Conservation (phyloP, 2,113 vertebrate genomes). For the Xiphophorus hellerii region DNA sequence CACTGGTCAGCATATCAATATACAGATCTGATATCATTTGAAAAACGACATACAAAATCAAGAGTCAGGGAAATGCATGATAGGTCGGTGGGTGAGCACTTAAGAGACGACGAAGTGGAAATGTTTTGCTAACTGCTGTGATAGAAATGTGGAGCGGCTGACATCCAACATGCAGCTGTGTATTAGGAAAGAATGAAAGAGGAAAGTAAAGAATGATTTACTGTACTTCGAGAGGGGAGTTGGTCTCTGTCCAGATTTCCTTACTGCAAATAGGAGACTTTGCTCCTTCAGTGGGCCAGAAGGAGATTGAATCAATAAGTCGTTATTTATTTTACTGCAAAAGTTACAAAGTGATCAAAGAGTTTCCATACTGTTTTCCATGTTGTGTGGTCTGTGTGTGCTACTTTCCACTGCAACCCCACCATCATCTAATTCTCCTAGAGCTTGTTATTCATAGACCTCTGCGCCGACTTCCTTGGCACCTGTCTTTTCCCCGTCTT, state of each 20-base stretch:
- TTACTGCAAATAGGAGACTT: slow-evolving; percentile 1
- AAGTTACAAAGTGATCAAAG: slow-evolving; percentile 4
- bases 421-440: slow-evolving; percentile 51
- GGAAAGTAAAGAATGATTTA: slow-evolving; percentile 51
- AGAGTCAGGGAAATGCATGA: no score
- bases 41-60: no score
- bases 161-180: slow-evolving; percentile 62
- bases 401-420: slow-evolving; percentile 23
- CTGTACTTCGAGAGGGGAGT: slow-evolving; percentile 24
- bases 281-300: not conserved
- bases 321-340: slow-evolving; percentile 11
- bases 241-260: slow-evolving; percentile 31
- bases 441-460: slow-evolving; percentile 70
- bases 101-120: slow-evolving; percentile 41
- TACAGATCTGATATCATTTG: no score
- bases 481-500: slow-evolving; percentile 74
- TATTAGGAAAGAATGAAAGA: slow-evolving; percentile 5
- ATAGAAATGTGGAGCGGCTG: slow-evolving; percentile 46
- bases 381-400: not conserved
- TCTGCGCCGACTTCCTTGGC: slow-evolving; percentile 72
- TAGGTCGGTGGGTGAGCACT: not conserved
- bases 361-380: slow-evolving; percentile 23
- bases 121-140: slow-evolving; percentile 62
- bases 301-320: slow-evolving; percentile 6
- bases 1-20: not conserved